phyloP scores from a whole-genome alignment of 2,888 invertebrate species.

The Diplazon laetatorius region DNA sequence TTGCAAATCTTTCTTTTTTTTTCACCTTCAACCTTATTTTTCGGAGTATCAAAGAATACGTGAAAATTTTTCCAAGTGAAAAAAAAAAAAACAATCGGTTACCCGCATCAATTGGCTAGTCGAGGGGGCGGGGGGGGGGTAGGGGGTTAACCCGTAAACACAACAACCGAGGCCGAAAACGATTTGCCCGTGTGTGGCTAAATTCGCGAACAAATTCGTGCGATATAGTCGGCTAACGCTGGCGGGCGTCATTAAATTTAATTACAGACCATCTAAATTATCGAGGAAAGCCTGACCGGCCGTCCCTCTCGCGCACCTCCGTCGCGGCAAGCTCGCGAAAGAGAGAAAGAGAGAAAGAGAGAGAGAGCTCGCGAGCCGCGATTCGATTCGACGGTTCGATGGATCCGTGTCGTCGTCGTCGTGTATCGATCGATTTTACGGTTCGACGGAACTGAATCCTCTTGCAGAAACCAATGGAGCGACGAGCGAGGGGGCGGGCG shows the following conservation, averaged over 20 bases:
- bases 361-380: conserved; percentile 32
- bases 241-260: conserved; percentile 72
- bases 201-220: conserved; percentile 48
- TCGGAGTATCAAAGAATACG: too few species aligned
- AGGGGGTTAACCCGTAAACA: neutral
- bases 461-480: neutral
- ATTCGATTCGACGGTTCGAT: conserved; percentile 33
- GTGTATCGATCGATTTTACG: conserved; percentile 48
- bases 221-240: conserved; percentile 44
- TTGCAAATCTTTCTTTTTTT: too few species aligned
- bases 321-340: conserved; percentile 49
- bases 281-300: conserved; percentile 61
- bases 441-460: conserved; percentile 29
- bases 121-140: too few species aligned
- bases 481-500: neutral
- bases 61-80: too few species aligned
- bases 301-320: too few species aligned
- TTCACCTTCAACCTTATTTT: too few species aligned
- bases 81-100: too few species aligned
- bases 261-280: conserved; percentile 74
- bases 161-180: conserved; percentile 28
- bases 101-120: too few species aligned
- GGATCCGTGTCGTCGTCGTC: conserved; percentile 25
- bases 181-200: conserved; percentile 49
- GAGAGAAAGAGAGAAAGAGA: too few species aligned